Evolutionary conservation across 1,140 invertebrate genomes (phyloP).

Genomic region (Euglossa dilemma): DNA sequence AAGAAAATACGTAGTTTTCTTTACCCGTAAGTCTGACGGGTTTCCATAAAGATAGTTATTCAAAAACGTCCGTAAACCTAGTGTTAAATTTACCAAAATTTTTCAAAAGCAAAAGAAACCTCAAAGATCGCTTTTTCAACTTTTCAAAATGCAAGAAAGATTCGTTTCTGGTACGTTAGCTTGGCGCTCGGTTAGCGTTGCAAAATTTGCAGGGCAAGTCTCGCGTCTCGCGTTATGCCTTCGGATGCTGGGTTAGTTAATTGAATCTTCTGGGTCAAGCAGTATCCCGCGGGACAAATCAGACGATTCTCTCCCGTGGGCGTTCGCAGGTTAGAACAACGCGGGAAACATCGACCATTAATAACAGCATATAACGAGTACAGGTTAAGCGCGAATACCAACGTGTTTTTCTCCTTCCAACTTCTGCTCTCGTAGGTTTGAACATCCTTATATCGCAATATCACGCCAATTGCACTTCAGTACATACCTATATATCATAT

Average conservation of each 20-base stretch:
- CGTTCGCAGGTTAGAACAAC: constrained; percentile 41
- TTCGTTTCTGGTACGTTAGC: constrained; percentile 2
- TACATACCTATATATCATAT: neutral
- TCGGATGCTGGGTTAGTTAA: constrained; percentile 10
- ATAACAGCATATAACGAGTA: constrained; percentile 56
- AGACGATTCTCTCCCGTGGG: constrained; percentile 27
- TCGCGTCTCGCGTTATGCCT: neutral
- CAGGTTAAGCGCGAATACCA: constrained; percentile 41
- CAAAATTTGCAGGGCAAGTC: neutral
- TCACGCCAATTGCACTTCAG: constrained; percentile 9
- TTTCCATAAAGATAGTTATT: too few species aligned
- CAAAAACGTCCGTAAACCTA: too few species aligned
- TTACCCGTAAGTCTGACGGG: too few species aligned
- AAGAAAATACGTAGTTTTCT: too few species aligned
- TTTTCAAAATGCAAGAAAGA: neutral
- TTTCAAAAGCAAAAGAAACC: too few species aligned
- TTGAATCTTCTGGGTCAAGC: constrained; percentile 34
- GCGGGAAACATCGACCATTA: constrained; percentile 54
- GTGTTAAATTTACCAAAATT: too few species aligned
- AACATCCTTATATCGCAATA: constrained; percentile 54
- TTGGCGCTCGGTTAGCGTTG: neutral
- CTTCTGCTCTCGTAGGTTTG: constrained; percentile 55
- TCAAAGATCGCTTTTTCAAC: too few species aligned
- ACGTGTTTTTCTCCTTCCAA: constrained; percentile 54
- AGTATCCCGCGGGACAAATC: constrained; percentile 8